A percentile compares a stretch with the other conserved stretches of the same genome.
Conservation (phyloP, 2,888 invertebrate genomes). For the Drosophila demipolita region DNA sequence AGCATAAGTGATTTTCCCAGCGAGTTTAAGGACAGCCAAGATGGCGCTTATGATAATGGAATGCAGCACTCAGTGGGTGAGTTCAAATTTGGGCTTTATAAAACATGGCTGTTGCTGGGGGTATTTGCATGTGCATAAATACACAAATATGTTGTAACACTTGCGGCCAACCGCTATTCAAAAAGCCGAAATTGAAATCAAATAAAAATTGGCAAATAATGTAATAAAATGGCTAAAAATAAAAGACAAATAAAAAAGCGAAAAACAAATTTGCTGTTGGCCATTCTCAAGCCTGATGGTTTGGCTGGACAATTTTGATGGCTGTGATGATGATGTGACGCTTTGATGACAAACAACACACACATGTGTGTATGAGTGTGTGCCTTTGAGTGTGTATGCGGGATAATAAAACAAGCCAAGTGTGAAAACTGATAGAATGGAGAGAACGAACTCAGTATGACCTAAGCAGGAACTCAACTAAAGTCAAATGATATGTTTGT, state of each 20-base stretch:
- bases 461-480: slow-evolving; percentile 15
- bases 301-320: slow-evolving; percentile 46
- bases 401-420: slow-evolving; percentile 58
- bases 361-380: slow-evolving; percentile 19
- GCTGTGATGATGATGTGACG: slow-evolving; percentile 48
- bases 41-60: slow-evolving; percentile 88
- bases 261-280: slow-evolving; percentile 34
- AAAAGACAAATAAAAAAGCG: slow-evolving; percentile 3
- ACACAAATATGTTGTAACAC: slow-evolving; percentile 57
- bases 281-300: slow-evolving; percentile 29
- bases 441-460: slow-evolving; percentile 38
- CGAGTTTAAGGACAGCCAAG: slow-evolving; percentile 87
- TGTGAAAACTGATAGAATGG: slow-evolving; percentile 24
- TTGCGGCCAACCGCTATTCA: slow-evolving; percentile 36
- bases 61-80: slow-evolving; percentile 89
- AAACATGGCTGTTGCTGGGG: slow-evolving; percentile 1
- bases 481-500: neutral
- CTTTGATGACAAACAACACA: slow-evolving; percentile 58
- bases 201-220: slow-evolving; percentile 69
- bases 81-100: slow-evolving; percentile 36
- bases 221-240: slow-evolving; percentile 59
- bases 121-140: slow-evolving; percentile 34
- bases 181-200: slow-evolving; percentile 62
- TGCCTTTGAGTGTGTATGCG: slow-evolving; percentile 2
- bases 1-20: slow-evolving; percentile 90